phyloP scores from a whole-genome alignment of 2,888 invertebrate genomes.

The Endomychus coccineus region DNA sequence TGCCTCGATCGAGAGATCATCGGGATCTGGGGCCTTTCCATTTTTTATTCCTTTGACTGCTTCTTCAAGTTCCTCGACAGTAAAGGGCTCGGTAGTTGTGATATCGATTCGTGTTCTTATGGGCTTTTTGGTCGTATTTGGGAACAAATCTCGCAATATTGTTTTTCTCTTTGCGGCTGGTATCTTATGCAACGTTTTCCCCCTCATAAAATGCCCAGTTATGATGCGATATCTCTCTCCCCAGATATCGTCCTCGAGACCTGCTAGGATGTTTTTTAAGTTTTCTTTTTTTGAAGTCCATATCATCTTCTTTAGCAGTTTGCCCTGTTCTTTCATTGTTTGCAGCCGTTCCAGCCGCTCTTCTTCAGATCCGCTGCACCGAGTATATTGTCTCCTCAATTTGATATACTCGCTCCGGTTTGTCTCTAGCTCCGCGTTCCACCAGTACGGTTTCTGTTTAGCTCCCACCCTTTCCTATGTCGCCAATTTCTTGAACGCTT shows the following conservation, averaged over 20 bases:
- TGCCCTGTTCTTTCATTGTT: neutral
- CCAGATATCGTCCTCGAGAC: slow-evolving; percentile 2
- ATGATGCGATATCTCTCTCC: slow-evolving; percentile 3
- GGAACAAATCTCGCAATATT: slow-evolving; percentile 1
- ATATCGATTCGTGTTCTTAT: neutral
- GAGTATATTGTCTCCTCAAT: slow-evolving; percentile 1
- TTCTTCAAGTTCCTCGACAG: slow-evolving; percentile 14
- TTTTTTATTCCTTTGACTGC: slow-evolving; percentile 15
- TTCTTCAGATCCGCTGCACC: neutral
- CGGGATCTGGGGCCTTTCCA: slow-evolving; percentile 23
- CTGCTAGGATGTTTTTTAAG: neutral
- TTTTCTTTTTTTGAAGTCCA: slow-evolving; percentile 1
- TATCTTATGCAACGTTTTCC: neutral
- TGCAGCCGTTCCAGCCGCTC: neutral
- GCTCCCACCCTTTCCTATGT: neutral
- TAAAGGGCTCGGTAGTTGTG: slow-evolving; percentile 12
- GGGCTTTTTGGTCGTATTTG: slow-evolving; percentile 1
- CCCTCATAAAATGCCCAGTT: neutral
- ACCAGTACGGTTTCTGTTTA: slow-evolving; percentile 4
- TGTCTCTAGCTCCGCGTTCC: slow-evolving; percentile 2
- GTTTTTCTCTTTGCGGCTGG: slow-evolving; percentile 1
- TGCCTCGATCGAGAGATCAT: slow-evolving; percentile 21
- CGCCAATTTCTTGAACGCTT: neutral
- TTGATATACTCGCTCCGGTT: neutral
- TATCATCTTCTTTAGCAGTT: slow-evolving; percentile 1